Percentiles rank a stretch among this genome's conserved stretches.
phyloP scores from a whole-genome alignment of 2,113 vertebrate species.

The Cyrtonyx montezumae region DNA sequence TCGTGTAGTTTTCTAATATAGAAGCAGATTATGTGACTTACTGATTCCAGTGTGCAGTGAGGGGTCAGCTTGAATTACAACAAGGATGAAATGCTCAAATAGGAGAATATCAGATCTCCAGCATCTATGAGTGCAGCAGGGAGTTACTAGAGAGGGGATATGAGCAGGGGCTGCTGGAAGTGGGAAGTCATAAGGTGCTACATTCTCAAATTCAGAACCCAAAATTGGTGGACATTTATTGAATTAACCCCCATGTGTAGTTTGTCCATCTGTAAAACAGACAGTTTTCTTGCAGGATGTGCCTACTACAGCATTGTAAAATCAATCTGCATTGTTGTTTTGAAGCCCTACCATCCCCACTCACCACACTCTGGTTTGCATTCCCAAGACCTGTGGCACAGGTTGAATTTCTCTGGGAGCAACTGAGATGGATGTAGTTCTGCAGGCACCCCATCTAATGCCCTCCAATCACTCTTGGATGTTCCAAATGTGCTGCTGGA shows the following conservation, averaged over 20 bases:
- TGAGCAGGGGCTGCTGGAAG: neutral
- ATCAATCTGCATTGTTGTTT: neutral
- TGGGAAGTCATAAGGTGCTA: neutral
- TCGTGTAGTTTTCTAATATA: neutral
- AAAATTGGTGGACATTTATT: neutral
- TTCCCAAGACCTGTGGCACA: neutral
- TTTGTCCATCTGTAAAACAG: slow-evolving; percentile 7
- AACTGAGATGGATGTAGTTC: neutral
- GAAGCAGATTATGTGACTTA: neutral
- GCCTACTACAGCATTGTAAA: neutral
- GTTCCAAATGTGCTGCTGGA: neutral
- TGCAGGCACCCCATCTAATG: neutral
- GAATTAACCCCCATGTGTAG: neutral
- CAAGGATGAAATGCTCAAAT: neutral
- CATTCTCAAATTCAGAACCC: neutral
- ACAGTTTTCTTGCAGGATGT: neutral
- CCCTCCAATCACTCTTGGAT: fast-evolving
- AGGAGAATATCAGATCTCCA: neutral
- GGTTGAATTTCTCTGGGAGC: neutral
- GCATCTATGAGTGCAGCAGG: neutral
- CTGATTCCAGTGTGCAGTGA: neutral
- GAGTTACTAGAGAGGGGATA: neutral
- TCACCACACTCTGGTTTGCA: fast-evolving
- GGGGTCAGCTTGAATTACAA: neutral
- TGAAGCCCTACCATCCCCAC: neutral